These are phyloP conservation scores for Tragopan temminckii DNA, from an alignment of 2,797 vertebrate genomes.

Conservation along the genomic window DNA sequence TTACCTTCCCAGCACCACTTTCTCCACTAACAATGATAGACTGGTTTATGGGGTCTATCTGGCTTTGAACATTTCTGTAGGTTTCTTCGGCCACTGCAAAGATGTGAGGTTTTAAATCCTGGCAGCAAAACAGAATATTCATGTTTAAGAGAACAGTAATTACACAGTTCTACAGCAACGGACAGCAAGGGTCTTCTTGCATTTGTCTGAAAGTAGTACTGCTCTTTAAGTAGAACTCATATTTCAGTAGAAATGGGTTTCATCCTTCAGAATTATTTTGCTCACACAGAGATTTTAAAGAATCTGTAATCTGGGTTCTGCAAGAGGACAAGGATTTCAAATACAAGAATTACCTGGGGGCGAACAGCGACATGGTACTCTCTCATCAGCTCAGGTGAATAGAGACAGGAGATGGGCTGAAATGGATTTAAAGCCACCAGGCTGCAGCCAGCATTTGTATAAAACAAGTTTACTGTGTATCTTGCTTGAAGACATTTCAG, in stretches of 20 bases:
- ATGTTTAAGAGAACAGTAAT: not conserved
- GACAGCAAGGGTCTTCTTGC: not conserved
- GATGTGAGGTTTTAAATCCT: conserved; percentile 92
- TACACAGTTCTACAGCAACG: not conserved
- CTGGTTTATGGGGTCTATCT: conserved; percentile 90
- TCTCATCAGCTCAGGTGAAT: conserved; percentile 90
- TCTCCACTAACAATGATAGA: conserved; percentile 97
- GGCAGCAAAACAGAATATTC: conserved; percentile 24
- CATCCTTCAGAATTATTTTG: not conserved
- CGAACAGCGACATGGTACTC: conserved; percentile 90
- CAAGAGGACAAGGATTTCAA: not conserved
- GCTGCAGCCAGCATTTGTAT: conserved; percentile 96
- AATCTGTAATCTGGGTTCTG: not conserved
- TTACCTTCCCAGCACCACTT: conserved; percentile 97
- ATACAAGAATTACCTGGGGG: conserved; percentile 87
- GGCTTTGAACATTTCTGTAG: conserved; percentile 92
- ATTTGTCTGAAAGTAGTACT: not conserved
- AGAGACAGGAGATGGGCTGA: conserved; percentile 89
- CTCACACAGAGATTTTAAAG: not conserved
- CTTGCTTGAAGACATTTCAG: conserved; percentile 96
- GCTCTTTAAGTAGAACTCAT: not conserved
- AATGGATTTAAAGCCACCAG: conserved; percentile 97
- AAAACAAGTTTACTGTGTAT: conserved; percentile 88
- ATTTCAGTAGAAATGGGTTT: not conserved
- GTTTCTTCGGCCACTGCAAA: conserved; percentile 95